Conservation (phyloP, 2,888 invertebrate species). For the Brassicogethes aeneus region DNA sequence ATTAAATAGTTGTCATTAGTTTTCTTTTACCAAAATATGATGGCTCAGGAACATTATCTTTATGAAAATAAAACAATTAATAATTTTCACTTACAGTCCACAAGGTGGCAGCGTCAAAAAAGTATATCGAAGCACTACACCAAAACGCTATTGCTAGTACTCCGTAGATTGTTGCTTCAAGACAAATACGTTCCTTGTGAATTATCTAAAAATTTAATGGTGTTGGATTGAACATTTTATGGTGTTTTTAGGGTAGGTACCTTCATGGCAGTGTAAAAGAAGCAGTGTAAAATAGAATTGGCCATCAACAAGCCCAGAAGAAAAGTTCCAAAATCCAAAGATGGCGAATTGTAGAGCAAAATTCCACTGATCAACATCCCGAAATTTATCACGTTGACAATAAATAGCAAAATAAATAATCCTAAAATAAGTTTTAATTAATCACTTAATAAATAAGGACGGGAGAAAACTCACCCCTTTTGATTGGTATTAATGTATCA, state of each 20-base stretch:
- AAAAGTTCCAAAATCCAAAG: conserved; percentile 69
- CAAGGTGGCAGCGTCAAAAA: conserved; percentile 57
- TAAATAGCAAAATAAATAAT: conserved; percentile 45
- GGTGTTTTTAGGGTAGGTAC: conserved; percentile 37
- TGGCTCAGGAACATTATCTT: too few species aligned
- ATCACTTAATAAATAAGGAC: background rate
- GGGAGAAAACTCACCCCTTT: conserved; percentile 19
- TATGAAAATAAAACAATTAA: too few species aligned
- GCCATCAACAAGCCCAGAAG: conserved; percentile 70
- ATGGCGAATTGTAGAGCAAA: conserved; percentile 45
- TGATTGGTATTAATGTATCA: conserved; percentile 22
- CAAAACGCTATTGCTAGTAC: conserved; percentile 54
- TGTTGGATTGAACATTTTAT: too few species aligned
- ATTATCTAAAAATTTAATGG: conserved; percentile 50
- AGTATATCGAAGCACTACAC: conserved; percentile 60
- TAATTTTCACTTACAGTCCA: conserved; percentile 47
- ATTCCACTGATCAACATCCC: conserved; percentile 58
- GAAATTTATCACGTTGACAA: conserved; percentile 55
- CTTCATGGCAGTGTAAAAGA: conserved; percentile 79
- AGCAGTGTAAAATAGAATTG: conserved; percentile 69
- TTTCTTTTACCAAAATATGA: background rate
- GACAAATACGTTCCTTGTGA: conserved; percentile 53
- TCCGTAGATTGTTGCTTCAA: conserved; percentile 40
- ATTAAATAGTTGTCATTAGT: background rate
- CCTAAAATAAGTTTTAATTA: conserved; percentile 45